Evolutionary conservation across 2,888 invertebrate genomes (phyloP), one percentile per base, ranked within the genome.

Genomic region (Isoperla grammatica): DNA sequence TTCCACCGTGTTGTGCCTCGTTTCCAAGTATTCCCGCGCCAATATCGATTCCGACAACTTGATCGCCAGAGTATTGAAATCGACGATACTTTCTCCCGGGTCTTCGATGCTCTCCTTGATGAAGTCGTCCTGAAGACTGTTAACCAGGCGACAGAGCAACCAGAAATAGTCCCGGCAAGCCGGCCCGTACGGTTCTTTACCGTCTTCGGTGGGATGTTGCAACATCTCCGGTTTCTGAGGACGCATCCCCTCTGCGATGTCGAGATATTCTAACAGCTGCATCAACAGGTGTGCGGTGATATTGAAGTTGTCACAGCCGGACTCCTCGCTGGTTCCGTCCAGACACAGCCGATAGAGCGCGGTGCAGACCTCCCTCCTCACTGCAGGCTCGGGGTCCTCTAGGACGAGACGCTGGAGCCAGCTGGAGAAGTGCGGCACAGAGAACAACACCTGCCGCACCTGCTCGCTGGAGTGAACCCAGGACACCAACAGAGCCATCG

Each of bases 151-250:
- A 65, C 94, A 91, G 12, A 94, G 81, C 2, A 95, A 78, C 94
- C 95, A 95, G 74, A 95, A 95, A 74, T 94, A 96, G 72, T 96
- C 95, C 6, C 94, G 79, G 71, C 95, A 95, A 1, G 95, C 95
- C 1, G 95, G 94, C 0, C 95, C 95, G 71, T 93, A 95, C 0
- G 94, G 92, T 71, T 95, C 95, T 71, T 95, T 93, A n/a, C 90
- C 90, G 71, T 89, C 88, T 68, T 88, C 87, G 0, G 81, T 71
- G 29, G 80, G 81, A 48, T 83, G 81, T 59, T 83, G 83, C 9
- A 79, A 76, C 53, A 77, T 79, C 71, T 79, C 79, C 59, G 76
- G 69, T 67, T 76, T 77, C 68, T 77, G 78, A 9, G 87, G 85
- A 37, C 88, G 82, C 88, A 95, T 92, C 67, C 87, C 84, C 65